Percentiles rank a stretch among this genome's conserved stretches.
These are phyloP conservation scores for Porites rus DNA, from an alignment of 92 coral and sea anemone species.

Conservation along the genomic window DNA sequence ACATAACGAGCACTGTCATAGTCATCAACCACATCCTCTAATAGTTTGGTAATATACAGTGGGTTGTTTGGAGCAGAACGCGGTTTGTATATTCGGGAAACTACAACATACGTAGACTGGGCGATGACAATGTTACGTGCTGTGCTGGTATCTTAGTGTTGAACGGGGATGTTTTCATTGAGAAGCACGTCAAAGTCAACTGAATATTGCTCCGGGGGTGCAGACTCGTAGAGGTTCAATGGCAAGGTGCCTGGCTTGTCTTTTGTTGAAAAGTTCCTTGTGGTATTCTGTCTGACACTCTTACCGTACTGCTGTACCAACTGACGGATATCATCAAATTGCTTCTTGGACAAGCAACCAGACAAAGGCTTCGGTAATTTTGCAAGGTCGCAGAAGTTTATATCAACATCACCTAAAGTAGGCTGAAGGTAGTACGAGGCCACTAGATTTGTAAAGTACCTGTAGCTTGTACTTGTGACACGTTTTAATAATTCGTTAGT, in stretches of 20 bases:
- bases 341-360: constrained; percentile 56
- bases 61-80: constrained; percentile 15
- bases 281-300: constrained; percentile 24
- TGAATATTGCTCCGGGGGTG: constrained; percentile 52
- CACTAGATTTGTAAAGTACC: constrained; percentile 26
- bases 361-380: constrained; percentile 52
- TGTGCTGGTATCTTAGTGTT: constrained; percentile 26
- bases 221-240: constrained; percentile 57
- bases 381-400: constrained; percentile 45
- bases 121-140: constrained; percentile 15
- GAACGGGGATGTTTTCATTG: constrained; percentile 9
- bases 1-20: constrained; percentile 20
- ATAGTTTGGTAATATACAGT: constrained; percentile 54
- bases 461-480: constrained; percentile 30
- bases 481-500: constrained; percentile 53
- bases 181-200: constrained; percentile 59
- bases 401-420: constrained; percentile 7
- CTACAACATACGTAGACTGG: constrained; percentile 48
- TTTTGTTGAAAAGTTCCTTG: constrained; percentile 40
- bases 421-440: no score
- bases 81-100: constrained; percentile 44
- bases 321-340: constrained; percentile 44
- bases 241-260: constrained; percentile 66
- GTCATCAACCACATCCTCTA: constrained; percentile 55
- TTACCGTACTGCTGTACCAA: constrained; percentile 58